Evolutionary conservation across 2,113 vertebrate species (phyloP).

Genomic region (Oreochromis aureus): DNA sequence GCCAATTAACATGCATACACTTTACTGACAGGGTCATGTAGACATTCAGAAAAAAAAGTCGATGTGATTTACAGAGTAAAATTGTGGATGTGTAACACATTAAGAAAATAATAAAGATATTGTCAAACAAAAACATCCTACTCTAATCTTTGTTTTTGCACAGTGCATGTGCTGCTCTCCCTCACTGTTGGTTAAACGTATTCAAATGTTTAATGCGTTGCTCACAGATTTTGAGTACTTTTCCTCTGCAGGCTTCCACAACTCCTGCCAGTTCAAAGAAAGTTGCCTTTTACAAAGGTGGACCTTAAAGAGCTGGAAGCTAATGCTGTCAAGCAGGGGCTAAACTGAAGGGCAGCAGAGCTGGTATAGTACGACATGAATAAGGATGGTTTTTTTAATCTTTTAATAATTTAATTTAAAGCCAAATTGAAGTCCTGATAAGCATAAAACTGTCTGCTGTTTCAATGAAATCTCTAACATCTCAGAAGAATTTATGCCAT

Average conservation of each 20-base stretch:
- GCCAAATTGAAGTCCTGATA: fast-evolving
- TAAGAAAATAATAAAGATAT: background rate
- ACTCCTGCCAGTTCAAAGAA: background rate
- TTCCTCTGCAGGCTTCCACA: background rate
- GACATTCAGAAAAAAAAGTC: background rate
- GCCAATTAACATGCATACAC: background rate
- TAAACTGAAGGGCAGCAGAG: background rate
- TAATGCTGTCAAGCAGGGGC: background rate
- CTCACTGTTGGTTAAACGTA: fast-evolving
- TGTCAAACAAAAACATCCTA: background rate
- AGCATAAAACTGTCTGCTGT: background rate
- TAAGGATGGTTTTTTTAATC: background rate
- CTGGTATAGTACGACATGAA: background rate
- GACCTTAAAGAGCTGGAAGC: fast-evolving
- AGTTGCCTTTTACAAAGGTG: background rate
- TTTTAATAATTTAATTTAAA: background rate
- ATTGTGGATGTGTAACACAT: fast-evolving
- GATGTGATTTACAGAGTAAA: background rate
- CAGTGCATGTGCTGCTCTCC: background rate
- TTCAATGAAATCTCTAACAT: background rate
- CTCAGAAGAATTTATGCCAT: background rate
- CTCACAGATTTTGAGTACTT: background rate
- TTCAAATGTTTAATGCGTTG: background rate
- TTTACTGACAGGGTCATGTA: background rate
- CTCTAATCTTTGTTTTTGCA: background rate